phyloP scores from a whole-genome alignment of 2,113 vertebrate genomes.

The Peromyscus polionotus region DNA sequence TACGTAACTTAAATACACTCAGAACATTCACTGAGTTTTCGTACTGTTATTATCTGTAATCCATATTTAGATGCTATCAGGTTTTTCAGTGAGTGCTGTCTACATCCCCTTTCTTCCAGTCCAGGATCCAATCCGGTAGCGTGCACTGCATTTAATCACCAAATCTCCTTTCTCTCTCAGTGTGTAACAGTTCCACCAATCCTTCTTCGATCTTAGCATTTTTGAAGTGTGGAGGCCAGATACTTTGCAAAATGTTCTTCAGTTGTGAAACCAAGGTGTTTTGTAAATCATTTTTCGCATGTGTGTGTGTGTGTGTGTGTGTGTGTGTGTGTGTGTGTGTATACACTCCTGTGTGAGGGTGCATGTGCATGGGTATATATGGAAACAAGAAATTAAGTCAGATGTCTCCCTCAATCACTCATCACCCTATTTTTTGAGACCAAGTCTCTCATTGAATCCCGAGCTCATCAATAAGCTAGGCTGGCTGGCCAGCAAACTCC shows the following conservation, averaged over 20 bases:
- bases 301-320: neutral
- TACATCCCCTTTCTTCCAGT: neutral
- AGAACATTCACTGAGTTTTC: neutral
- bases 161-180: constrained; percentile 28
- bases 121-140: neutral
- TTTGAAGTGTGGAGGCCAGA: constrained; percentile 7
- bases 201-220: neutral
- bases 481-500: neutral
- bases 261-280: neutral
- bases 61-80: neutral
- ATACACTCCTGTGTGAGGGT: neutral
- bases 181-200: neutral
- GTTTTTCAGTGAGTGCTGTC: neutral
- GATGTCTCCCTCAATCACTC: neutral
- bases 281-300: neutral
- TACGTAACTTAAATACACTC: neutral
- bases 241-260: constrained; percentile 9
- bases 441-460: neutral
- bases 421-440: neutral
- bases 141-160: neutral
- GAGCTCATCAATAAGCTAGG: neutral
- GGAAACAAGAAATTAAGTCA: neutral
- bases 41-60: neutral
- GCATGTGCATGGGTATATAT: neutral
- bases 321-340: neutral